Evolutionary conservation across 2,113 vertebrate genomes (phyloP).

Genomic region (Eonycteris spelaea): DNA sequence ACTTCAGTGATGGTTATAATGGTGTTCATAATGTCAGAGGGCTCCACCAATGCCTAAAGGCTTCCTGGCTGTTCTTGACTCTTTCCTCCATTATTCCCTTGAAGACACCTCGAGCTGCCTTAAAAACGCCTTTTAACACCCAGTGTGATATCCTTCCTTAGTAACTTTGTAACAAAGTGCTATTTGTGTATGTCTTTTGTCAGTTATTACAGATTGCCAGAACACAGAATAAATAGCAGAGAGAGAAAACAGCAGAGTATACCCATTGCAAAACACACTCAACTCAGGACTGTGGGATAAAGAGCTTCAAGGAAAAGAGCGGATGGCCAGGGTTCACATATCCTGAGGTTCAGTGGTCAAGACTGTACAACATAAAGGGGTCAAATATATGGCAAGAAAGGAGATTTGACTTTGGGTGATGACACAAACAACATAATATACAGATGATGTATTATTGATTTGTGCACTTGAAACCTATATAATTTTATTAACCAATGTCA

Average conservation of each 20-base stretch:
- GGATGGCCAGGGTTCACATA: not conserved
- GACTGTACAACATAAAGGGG: no score
- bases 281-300: not conserved
- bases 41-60: not conserved
- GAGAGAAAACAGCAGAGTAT: not conserved
- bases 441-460: no score
- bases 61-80: not conserved
- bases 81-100: not conserved
- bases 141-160: not conserved
- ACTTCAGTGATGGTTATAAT: not conserved
- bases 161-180: not conserved
- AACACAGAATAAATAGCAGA: not conserved
- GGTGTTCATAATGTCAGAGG: not conserved
- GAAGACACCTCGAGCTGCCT: not conserved
- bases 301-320: not conserved
- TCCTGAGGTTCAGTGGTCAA: not conserved
- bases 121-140: slow-evolving; percentile 9
- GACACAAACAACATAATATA: no score
- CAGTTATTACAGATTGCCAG: not conserved
- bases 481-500: no score
- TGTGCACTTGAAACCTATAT: no score
- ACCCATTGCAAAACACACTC: not conserved
- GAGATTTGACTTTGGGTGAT: no score
- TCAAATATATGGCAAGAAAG: no score
- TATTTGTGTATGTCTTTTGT: not conserved